Evolutionary conservation across 2,888 invertebrate genomes (phyloP), one percentile per base, ranked within the genome.

Genomic region (Drosophila villosipedis): DNA sequence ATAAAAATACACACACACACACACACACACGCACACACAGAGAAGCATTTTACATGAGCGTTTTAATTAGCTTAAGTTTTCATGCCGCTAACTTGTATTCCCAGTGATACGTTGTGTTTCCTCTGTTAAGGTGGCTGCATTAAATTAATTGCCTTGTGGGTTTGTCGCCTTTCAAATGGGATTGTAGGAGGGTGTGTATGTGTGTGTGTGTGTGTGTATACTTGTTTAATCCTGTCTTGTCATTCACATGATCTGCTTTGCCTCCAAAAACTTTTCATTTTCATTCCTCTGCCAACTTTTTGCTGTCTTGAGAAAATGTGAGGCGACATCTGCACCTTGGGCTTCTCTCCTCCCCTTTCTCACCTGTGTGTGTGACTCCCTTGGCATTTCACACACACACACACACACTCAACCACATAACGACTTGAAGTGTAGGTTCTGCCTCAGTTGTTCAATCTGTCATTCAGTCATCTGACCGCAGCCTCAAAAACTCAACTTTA

Each of bases 41-140:
- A 71, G 12, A 22, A 58, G 39, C 59, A 63, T 68, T 80, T 62
- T 65, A 64, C 76, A 71, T 66, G 76, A 73, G 78, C 57, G 39
- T 64, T 81, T 81, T 84, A 87, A 84, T 89, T 84, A 82, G 82
- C 88, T 84, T 68, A 76, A 84, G 76, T 72, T 86, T 81, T 71
- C 76, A 69, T 68, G 66, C 54, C 63, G 73, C 54, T 68, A 73
- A 74, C 83, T 80, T 66, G 65, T 43, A 67, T 64, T 68, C 66
- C 75, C 68, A 35, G 10, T 14, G 81, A 49, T 54, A 30, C 63
- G 43, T 30, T 25, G 52, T 68, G 64, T 43, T 52, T 33, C 62
- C 67, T 53, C 65, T 53, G 58, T 69, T 61, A 72, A 73, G 87
- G 65, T 69, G 89, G 73, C 73, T 81, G 68, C 76, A 77, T 80